These are phyloP conservation scores for Vulpes vulpes DNA, from an alignment of 2,113 vertebrate genomes.

Conservation along the genomic window DNA sequence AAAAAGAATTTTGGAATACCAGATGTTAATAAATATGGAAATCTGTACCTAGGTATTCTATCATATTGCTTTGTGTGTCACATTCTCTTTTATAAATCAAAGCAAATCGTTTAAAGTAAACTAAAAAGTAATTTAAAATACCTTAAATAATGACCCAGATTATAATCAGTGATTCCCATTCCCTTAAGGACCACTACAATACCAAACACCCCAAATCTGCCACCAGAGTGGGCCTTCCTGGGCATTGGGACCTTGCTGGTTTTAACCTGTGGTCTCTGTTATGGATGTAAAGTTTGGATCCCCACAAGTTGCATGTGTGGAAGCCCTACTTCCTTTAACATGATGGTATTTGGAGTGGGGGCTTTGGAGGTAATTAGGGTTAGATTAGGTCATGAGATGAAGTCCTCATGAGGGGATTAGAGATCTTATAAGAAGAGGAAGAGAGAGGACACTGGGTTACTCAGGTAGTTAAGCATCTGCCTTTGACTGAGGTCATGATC, in stretches of 20 bases:
- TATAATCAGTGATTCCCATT: background rate
- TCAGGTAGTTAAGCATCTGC: too few species aligned
- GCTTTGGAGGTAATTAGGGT: background rate
- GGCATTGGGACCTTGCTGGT: too few species aligned
- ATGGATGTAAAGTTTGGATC: background rate
- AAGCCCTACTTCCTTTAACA: background rate
- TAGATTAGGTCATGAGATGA: background rate
- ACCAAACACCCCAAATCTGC: background rate
- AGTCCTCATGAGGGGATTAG: background rate
- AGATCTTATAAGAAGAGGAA: background rate
- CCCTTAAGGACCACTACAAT: background rate
- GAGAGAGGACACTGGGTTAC: background rate
- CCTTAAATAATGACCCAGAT: background rate
- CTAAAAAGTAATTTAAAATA: background rate
- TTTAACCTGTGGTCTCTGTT: background rate
- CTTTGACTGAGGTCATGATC: too few species aligned
- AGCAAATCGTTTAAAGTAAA: background rate
- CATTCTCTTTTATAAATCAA: background rate
- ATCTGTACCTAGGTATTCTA: background rate
- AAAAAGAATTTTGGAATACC: background rate
- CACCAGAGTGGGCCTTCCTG: background rate
- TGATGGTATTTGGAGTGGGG: background rate
- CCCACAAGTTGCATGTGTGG: too few species aligned
- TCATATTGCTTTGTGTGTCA: background rate
- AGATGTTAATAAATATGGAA: background rate